Conservation (phyloP, 2,797 vertebrate species). For the Cuniculus paca region DNA sequence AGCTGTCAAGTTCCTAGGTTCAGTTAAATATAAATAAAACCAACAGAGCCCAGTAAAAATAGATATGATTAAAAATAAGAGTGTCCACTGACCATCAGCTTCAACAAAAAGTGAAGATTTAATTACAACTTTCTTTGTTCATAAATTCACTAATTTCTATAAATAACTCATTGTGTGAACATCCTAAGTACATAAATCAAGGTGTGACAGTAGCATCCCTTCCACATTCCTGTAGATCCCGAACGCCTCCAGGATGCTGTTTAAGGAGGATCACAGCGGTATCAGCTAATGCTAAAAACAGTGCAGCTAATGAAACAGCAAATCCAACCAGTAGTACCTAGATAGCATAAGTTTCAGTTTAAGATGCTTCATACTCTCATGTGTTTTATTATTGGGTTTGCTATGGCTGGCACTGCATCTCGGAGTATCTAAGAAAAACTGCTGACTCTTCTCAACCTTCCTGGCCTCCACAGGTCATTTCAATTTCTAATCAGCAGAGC, state of each 20-base stretch:
- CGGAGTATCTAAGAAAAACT: not conserved
- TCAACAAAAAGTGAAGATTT: conserved; percentile 41
- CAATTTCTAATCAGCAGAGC: not conserved
- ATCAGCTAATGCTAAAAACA: not conserved
- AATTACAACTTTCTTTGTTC: conserved; percentile 73
- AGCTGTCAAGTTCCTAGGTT: conserved; percentile 38
- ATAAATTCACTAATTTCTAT: conserved; percentile 15
- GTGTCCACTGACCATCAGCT: conserved; percentile 51
- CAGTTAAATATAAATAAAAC: conserved; percentile 50
- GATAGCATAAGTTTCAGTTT: not conserved
- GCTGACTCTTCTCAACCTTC: fast-evolving
- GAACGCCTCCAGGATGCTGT: not conserved
- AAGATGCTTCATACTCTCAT: fast-evolving
- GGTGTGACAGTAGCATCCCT: not conserved
- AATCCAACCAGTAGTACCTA: not conserved
- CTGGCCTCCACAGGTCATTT: too few relatives aligned
- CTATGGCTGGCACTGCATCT: fast-evolving
- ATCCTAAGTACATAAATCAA: not conserved
- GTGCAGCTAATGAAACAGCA: not conserved
- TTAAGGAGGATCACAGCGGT: not conserved
- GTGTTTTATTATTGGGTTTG: fast-evolving
- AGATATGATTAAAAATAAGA: conserved; percentile 6
- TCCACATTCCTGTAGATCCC: not conserved
- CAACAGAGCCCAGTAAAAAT: conserved; percentile 12
- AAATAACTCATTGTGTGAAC: not conserved